phyloP scores from a whole-genome alignment of 2,888 invertebrate genomes.

The Perdita meconis region DNA sequence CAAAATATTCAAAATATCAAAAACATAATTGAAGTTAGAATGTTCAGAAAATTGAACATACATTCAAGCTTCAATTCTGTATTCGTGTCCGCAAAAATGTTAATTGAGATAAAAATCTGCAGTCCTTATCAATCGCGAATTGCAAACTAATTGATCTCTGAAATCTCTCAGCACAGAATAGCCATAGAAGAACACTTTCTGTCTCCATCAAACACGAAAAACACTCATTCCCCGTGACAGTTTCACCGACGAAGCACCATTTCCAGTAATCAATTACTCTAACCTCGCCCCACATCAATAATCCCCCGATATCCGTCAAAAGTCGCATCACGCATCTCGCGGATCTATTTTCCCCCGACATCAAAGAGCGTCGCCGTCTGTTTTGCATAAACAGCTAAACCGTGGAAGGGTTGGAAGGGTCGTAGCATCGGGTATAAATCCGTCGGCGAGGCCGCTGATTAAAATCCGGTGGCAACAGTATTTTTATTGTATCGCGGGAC shows the following conservation, averaged over 20 bases:
- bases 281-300: no score
- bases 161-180: no score
- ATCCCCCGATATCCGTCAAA: neutral
- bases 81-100: no score
- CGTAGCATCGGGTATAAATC: conserved; percentile 42
- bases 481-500: conserved; percentile 12
- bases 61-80: no score
- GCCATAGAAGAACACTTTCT: no score
- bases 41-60: no score
- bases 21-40: no score
- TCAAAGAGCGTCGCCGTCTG: conserved; percentile 40
- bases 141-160: no score
- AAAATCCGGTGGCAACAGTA: conserved; percentile 25
- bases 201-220: no score
- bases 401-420: conserved; percentile 34
- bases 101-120: no score
- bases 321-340: conserved; percentile 1
- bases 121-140: no score
- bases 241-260: neutral
- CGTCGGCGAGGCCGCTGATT: conserved; percentile 43
- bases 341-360: conserved; percentile 23
- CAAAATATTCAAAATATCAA: no score
- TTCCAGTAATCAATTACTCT: neutral
- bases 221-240: neutral
- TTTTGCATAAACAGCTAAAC: conserved; percentile 52